These are phyloP conservation scores for Aspidoscelis tigris DNA, from an alignment of 2,113 vertebrate genomes.

Conservation along the genomic window DNA sequence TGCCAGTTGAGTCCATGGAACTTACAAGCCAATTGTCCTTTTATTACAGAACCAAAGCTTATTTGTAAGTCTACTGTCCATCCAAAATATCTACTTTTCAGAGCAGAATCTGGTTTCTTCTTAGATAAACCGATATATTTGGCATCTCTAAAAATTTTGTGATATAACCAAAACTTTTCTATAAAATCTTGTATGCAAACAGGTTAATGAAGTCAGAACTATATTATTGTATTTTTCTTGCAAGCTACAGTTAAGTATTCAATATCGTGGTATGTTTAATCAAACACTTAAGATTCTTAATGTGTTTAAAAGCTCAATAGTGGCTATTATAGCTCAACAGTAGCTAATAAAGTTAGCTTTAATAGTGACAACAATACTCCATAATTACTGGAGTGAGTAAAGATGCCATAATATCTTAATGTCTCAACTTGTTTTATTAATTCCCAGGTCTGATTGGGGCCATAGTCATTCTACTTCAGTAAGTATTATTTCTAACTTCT, in stretches of 20 bases:
- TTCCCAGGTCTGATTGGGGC: background rate
- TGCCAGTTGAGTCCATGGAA: background rate
- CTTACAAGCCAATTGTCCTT: background rate
- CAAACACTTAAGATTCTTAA: conserved; percentile 18
- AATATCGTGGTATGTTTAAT: conserved; percentile 21
- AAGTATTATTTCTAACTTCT: background rate
- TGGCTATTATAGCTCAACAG: conserved; percentile 19
- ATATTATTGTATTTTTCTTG: background rate
- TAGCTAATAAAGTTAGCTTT: conserved; percentile 30
- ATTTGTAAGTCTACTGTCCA: background rate
- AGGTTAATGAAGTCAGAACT: conserved; percentile 4
- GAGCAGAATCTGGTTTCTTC: background rate
- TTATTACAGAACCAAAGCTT: too few species aligned
- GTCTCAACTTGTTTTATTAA: conserved; percentile 4
- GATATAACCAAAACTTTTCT: background rate
- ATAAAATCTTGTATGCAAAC: background rate
- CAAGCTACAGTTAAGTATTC: conserved; percentile 6
- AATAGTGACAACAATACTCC: conserved; percentile 35
- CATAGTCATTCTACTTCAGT: background rate
- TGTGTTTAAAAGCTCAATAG: conserved; percentile 25
- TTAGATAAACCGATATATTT: background rate
- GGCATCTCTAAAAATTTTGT: background rate
- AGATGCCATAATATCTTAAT: conserved; percentile 4
- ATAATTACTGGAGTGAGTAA: conserved; percentile 12
- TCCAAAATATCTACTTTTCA: too few species aligned